Conservation (phyloP, 2,888 invertebrate species). For the Argyresthia goedartella region DNA sequence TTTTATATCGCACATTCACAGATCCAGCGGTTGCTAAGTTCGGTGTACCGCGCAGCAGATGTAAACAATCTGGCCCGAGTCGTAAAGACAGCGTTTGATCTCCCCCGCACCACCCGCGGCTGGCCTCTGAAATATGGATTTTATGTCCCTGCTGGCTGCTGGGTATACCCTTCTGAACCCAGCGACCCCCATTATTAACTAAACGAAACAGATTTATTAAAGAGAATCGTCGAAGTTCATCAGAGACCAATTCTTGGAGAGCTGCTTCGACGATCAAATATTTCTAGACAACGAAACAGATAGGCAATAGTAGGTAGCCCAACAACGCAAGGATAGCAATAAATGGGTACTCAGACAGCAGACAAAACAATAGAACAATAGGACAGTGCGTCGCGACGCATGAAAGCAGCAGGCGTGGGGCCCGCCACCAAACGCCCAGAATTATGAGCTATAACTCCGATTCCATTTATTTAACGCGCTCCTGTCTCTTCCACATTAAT, state of each 20-base stretch:
- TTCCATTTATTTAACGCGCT: slow-evolving; percentile 56
- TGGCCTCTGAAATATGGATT: slow-evolving; percentile 61
- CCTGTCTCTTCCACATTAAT: slow-evolving; percentile 56
- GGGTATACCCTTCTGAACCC: slow-evolving; percentile 47
- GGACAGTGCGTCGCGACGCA: background rate
- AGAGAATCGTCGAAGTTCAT: background rate
- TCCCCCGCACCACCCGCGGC: slow-evolving; percentile 33
- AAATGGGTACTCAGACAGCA: background rate
- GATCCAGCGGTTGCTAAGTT: slow-evolving; percentile 60
- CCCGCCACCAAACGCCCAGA: slow-evolving; percentile 17
- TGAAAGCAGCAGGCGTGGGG: background rate
- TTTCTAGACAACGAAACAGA: background rate
- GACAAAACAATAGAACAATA: slow-evolving; percentile 1
- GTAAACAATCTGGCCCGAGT: slow-evolving; percentile 66
- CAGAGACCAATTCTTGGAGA: background rate
- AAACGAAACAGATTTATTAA: slow-evolving; percentile 9
- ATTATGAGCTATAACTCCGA: slow-evolving; percentile 64
- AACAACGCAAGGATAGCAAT: too few species aligned
- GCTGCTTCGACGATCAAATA: background rate
- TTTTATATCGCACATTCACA: slow-evolving; percentile 23
- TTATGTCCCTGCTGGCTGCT: slow-evolving; percentile 59
- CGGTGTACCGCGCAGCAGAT: slow-evolving; percentile 60
- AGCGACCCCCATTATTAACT: slow-evolving; percentile 48
- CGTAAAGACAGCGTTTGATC: slow-evolving; percentile 67
- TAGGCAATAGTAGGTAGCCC: too few species aligned